phyloP scores from a whole-genome alignment of 1,140 invertebrate genomes.

The Drosophila murphyi region DNA sequence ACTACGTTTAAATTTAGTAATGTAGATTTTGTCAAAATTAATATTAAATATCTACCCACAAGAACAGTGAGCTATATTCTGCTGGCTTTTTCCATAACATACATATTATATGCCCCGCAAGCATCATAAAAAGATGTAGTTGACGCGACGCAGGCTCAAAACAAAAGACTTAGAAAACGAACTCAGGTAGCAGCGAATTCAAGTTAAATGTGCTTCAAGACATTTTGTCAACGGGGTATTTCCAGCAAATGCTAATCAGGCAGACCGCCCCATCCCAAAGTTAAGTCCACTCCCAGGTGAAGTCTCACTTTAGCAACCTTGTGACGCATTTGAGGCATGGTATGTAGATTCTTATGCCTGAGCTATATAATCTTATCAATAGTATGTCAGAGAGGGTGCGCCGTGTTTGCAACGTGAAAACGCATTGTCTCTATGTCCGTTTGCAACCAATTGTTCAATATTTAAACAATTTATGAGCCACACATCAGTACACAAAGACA shows the following conservation, averaged over 20 bases:
- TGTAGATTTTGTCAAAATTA: too few relatives aligned
- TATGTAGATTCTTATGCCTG: constrained; percentile 45
- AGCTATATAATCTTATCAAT: constrained; percentile 70
- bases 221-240: constrained; percentile 35
- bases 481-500: constrained; percentile 20
- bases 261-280: constrained; percentile 1
- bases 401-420: constrained; percentile 44
- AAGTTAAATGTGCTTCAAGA: constrained; percentile 48
- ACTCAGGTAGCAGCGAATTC: constrained; percentile 74
- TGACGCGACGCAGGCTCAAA: constrained; percentile 13
- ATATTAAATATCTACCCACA: too few relatives aligned
- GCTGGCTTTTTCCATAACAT: not conserved
- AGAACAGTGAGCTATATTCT: too few relatives aligned
- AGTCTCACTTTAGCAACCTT: constrained; percentile 36
- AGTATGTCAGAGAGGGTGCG: constrained; percentile 47
- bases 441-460: constrained; percentile 78
- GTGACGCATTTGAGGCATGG: constrained; percentile 51
- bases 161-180: constrained; percentile 76
- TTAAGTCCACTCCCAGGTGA: constrained; percentile 27
- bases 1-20: too few relatives aligned
- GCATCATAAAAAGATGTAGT: not conserved
- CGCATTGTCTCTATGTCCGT: constrained; percentile 58
- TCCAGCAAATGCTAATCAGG: constrained; percentile 53
- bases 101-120: not conserved
- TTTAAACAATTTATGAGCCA: constrained; percentile 79